These are phyloP conservation scores for Elymnias hypermnestra DNA, from an alignment of 1,140 invertebrate genomes.

Conservation along the genomic window DNA sequence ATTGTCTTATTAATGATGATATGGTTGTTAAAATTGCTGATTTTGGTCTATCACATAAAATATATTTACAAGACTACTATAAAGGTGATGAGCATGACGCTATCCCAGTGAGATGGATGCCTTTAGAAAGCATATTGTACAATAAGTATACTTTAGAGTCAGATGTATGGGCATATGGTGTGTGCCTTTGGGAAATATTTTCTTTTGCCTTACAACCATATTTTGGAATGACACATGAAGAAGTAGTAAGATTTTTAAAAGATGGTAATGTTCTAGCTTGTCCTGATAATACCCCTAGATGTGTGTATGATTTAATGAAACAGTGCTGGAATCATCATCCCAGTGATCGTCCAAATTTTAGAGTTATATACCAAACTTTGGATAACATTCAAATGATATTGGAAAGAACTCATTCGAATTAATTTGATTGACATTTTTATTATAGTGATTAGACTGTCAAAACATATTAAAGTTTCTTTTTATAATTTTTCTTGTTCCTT, in stretches of 20 bases:
- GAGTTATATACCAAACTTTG: slow-evolving; percentile 82
- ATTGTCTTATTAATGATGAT: slow-evolving; percentile 95
- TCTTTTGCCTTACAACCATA: slow-evolving; percentile 95
- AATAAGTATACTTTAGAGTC: slow-evolving; percentile 96
- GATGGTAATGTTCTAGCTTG: slow-evolving; percentile 91
- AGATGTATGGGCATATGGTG: slow-evolving; percentile 96
- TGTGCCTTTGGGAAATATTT: slow-evolving; percentile 96
- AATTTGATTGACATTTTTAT: slow-evolving; percentile 2
- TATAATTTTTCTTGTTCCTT: slow-evolving; percentile 17
- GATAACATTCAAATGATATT: slow-evolving; percentile 80
- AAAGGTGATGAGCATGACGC: slow-evolving; percentile 95
- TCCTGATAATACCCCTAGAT: slow-evolving; percentile 92
- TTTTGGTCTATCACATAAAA: slow-evolving; percentile 95
- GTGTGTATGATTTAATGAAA: slow-evolving; percentile 95
- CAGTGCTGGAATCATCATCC: slow-evolving; percentile 94
- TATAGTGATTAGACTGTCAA: slow-evolving; percentile 2
- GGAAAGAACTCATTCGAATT: slow-evolving; percentile 67
- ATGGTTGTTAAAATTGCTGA: slow-evolving; percentile 98
- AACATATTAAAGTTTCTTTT: too few species aligned
- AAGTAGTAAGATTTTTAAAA: slow-evolving; percentile 95
- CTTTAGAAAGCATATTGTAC: slow-evolving; percentile 94
- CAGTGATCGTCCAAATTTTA: slow-evolving; percentile 88
- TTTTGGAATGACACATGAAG: slow-evolving; percentile 96
- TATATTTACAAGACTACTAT: slow-evolving; percentile 94
- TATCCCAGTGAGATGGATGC: slow-evolving; percentile 97